Conservation (phyloP, 2,797 vertebrate genomes). For the Microtus californicus region DNA sequence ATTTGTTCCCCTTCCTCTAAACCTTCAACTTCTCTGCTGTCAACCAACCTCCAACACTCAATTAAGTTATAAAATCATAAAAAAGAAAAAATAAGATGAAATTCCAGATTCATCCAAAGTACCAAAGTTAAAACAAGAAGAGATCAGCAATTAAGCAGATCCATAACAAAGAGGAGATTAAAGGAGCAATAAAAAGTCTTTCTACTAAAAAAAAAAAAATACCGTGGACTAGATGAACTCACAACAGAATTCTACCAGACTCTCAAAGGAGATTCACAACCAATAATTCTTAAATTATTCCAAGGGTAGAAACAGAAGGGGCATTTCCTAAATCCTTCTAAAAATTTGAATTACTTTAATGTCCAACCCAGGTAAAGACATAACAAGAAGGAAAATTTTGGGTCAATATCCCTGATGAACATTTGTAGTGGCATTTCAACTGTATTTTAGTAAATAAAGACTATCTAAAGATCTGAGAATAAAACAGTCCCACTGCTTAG, state of each 20-base stretch:
- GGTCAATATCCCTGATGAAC: no score
- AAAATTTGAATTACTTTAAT: neutral
- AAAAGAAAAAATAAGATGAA: neutral
- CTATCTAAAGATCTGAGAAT: no score
- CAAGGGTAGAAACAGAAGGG: neutral
- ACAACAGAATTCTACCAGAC: neutral
- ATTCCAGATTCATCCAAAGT: neutral
- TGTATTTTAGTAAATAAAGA: no score
- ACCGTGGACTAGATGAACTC: neutral
- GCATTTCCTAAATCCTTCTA: neutral
- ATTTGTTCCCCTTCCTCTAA: no score
- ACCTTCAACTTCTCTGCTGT: neutral
- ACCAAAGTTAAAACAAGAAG: neutral
- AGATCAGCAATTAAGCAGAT: neutral
- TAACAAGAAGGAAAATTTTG: neutral
- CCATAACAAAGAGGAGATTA: no score
- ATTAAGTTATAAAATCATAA: neutral
- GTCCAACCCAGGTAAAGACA: neutral
- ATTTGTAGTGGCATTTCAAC: no score
- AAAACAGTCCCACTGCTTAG: no score
- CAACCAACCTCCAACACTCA: neutral
- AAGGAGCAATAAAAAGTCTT: no score
- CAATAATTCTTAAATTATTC: neutral
- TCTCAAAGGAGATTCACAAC: neutral
- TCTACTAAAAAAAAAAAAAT: neutral